Percentiles rank a stretch among this genome's conserved stretches.
Evolutionary conservation across 1,140 invertebrate species (phyloP).

Genomic region (Euglossa dilemma): DNA sequence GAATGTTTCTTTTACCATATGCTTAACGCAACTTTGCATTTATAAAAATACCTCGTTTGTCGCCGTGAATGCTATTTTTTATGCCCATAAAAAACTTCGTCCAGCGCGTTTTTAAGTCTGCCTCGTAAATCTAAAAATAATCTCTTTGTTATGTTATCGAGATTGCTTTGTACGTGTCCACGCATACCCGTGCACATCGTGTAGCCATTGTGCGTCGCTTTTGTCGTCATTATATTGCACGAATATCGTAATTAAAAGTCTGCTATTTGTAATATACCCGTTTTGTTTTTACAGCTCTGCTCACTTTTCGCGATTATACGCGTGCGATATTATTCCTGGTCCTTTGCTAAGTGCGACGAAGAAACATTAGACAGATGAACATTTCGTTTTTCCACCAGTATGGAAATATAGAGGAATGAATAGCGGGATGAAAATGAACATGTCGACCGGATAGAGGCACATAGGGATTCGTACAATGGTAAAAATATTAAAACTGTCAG

Average conservation of each 20-base stretch:
- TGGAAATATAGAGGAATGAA: neutral
- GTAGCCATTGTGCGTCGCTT: too few relatives aligned
- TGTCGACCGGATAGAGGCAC: neutral
- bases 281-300: too few relatives aligned
- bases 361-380: conserved; percentile 1
- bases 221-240: too few relatives aligned
- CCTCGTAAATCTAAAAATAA: too few relatives aligned
- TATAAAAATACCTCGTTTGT: too few relatives aligned
- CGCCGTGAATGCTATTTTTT: too few relatives aligned
- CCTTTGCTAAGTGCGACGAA: neutral
- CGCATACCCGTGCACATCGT: too few relatives aligned
- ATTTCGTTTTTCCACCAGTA: neutral
- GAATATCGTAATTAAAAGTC: neutral
- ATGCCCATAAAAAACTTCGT: too few relatives aligned
- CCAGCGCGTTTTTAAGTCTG: too few relatives aligned
- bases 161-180: neutral
- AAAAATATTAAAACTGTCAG: neutral
- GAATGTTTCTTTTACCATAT: too few relatives aligned
- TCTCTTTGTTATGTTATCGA: neutral
- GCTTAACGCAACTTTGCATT: too few relatives aligned
- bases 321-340: neutral
- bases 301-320: neutral
- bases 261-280: too few relatives aligned
- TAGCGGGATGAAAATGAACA: neutral
- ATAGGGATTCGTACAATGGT: neutral